These are phyloP conservation scores for Lycodopsis pacificus DNA, from an alignment of 2,797 vertebrate genomes.

Conservation along the genomic window DNA sequence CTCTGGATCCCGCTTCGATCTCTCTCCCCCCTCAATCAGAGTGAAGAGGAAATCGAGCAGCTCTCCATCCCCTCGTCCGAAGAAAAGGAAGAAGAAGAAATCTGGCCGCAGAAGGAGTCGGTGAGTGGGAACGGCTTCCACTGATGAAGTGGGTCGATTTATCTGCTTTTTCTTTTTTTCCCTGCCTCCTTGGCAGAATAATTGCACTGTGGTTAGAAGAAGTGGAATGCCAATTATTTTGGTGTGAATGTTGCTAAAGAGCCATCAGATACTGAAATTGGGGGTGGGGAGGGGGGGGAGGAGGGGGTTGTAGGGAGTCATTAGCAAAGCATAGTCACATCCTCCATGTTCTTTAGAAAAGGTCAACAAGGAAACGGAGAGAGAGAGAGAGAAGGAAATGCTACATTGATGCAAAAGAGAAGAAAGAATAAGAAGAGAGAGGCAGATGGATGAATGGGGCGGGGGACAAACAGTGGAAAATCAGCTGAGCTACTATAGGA, in stretches of 20 bases:
- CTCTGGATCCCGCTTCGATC: constrained; percentile 1
- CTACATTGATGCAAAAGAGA: background rate
- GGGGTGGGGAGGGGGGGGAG: background rate
- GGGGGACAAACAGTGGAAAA: constrained; percentile 14
- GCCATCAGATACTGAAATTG: constrained; percentile 28
- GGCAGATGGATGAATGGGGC: constrained; percentile 22
- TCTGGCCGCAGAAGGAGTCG: constrained; percentile 91
- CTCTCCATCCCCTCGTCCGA: constrained; percentile 93
- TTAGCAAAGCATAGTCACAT: constrained; percentile 26
- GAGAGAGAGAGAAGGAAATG: constrained; percentile 2
- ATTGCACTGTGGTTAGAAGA: constrained; percentile 39
- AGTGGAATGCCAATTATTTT: constrained; percentile 48
- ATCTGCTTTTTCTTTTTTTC: constrained; percentile 7
- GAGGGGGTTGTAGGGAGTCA: constrained; percentile 4
- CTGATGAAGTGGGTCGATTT: constrained; percentile 43
- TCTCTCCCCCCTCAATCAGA: constrained; percentile 59
- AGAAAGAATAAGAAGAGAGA: constrained; percentile 1
- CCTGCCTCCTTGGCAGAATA: constrained; percentile 34
- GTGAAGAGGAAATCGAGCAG: constrained; percentile 92
- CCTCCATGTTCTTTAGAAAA: constrained; percentile 43
- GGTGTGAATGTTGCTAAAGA: constrained; percentile 40
- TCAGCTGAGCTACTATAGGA: constrained; percentile 12
- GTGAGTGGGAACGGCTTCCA: constrained; percentile 82
- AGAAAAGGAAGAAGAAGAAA: constrained; percentile 99
- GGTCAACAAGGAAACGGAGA: constrained; percentile 35